These are phyloP conservation scores for Grapholita molesta DNA, from an alignment of 1,140 invertebrate genomes.

Conservation along the genomic window DNA sequence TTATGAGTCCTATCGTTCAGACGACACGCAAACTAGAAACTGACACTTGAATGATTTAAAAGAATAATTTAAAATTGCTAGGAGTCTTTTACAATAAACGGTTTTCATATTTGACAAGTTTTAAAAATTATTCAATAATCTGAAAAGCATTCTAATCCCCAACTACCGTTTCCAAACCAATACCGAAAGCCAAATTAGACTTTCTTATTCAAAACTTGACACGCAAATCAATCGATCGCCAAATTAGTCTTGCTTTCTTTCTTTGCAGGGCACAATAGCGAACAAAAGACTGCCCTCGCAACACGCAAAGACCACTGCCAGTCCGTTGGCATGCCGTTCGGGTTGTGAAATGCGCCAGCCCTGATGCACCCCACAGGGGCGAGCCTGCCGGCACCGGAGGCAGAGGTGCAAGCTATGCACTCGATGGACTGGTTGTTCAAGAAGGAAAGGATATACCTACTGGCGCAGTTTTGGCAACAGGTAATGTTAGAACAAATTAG, in stretches of 20 bases:
- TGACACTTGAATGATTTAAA: neutral
- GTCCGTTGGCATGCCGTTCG: neutral
- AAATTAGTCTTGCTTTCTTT: neutral
- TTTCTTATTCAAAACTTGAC: slow-evolving; percentile 35
- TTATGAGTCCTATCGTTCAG: neutral
- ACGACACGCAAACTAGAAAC: neutral
- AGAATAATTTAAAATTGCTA: neutral
- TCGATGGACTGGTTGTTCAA: slow-evolving; percentile 97
- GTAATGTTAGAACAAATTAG: slow-evolving; percentile 77
- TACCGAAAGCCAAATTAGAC: slow-evolving; percentile 59
- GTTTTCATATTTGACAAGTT: neutral
- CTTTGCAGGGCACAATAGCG: slow-evolving; percentile 51
- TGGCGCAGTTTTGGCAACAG: slow-evolving; percentile 97
- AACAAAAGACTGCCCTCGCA: slow-evolving; percentile 30
- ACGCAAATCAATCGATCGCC: slow-evolving; percentile 31
- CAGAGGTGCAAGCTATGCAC: slow-evolving; percentile 90
- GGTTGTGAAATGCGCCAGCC: slow-evolving; percentile 40
- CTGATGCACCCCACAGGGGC: slow-evolving; percentile 86
- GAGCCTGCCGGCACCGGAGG: slow-evolving; percentile 87
- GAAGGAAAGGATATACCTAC: slow-evolving; percentile 94
- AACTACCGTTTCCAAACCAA: neutral
- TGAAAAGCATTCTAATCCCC: neutral
- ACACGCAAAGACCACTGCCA: neutral
- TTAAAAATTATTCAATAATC: neutral
- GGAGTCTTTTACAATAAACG: too few relatives aligned